Evolutionary conservation across 2,113 vertebrate species (phyloP).

Genomic region (Echinops telfairi): DNA sequence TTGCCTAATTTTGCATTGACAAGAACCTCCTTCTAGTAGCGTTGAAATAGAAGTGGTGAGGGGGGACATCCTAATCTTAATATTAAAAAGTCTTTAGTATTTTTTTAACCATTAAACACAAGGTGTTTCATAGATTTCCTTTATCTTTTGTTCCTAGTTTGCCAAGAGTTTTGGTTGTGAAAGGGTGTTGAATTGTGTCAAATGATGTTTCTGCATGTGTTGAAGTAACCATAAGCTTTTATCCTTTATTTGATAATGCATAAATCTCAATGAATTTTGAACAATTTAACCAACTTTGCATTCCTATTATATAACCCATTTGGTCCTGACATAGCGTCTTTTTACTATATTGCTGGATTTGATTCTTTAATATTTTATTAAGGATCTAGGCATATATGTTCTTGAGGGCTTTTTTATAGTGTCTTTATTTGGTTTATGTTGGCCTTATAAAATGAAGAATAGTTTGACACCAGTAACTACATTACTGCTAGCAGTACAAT

Average conservation of each 20-base stretch:
- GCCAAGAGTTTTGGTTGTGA: conserved; percentile 47
- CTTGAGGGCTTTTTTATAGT: conserved; percentile 13
- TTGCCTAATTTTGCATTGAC: conserved; percentile 5
- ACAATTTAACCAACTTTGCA: conserved; percentile 43
- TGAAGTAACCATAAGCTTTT: conserved; percentile 38
- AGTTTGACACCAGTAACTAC: not conserved
- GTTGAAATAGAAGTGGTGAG: not conserved
- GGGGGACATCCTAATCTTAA: not conserved
- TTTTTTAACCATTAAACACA: not conserved
- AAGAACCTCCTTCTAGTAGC: not conserved
- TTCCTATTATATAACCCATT: not conserved
- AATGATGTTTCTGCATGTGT: conserved; percentile 9
- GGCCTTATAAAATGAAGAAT: not conserved
- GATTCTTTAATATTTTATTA: conserved; percentile 43
- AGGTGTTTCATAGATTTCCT: conserved; percentile 28
- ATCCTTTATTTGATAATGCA: conserved; percentile 12
- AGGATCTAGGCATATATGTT: conserved; percentile 23
- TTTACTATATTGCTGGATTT: conserved; percentile 40
- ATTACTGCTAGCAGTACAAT: not conserved
- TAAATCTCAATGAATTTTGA: conserved; percentile 45
- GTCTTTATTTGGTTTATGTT: not conserved
- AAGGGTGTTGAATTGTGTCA: conserved; percentile 44
- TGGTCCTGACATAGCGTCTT: not conserved
- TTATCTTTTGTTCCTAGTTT: conserved; percentile 51
- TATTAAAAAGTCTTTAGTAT: not conserved